phyloP scores from a whole-genome alignment of 1,140 invertebrate species.

The Pseudomyrmex sp. region DNA sequence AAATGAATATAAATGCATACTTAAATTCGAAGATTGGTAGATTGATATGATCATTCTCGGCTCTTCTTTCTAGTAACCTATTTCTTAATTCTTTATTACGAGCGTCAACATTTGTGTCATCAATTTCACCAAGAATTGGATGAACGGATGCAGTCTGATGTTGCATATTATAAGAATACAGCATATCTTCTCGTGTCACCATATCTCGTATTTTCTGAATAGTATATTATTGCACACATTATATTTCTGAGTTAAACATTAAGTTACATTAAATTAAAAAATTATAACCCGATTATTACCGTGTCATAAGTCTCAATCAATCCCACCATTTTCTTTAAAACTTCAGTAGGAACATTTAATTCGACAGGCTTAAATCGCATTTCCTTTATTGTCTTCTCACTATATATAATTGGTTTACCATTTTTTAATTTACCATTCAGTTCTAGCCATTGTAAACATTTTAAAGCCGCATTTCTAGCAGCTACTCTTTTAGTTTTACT shows the following conservation, averaged over 20 bases:
- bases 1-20: constrained; percentile 51
- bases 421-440: constrained; percentile 62
- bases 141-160: not conserved
- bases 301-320: constrained; percentile 72
- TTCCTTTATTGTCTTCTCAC: constrained; percentile 20
- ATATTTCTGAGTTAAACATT: constrained; percentile 23
- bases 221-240: constrained; percentile 26
- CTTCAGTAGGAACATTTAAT: constrained; percentile 65
- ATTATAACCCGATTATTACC: constrained; percentile 57
- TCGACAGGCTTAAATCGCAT: constrained; percentile 1
- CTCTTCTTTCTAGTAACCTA: not conserved
- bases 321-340: constrained; percentile 60
- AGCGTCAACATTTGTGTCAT: not conserved
- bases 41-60: not conserved
- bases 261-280: constrained; percentile 8
- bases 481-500: constrained; percentile 69
- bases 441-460: constrained; percentile 78
- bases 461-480: constrained; percentile 60
- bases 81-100: not conserved
- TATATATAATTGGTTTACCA: constrained; percentile 68
- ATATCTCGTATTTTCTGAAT: constrained; percentile 62
- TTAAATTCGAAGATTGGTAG: constrained; percentile 66
- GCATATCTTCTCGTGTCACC: not conserved
- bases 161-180: not conserved
- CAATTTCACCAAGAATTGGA: not conserved